These are phyloP conservation scores for Psophia crepitans DNA, from an alignment of 2,113 vertebrate genomes.

Conservation along the genomic window DNA sequence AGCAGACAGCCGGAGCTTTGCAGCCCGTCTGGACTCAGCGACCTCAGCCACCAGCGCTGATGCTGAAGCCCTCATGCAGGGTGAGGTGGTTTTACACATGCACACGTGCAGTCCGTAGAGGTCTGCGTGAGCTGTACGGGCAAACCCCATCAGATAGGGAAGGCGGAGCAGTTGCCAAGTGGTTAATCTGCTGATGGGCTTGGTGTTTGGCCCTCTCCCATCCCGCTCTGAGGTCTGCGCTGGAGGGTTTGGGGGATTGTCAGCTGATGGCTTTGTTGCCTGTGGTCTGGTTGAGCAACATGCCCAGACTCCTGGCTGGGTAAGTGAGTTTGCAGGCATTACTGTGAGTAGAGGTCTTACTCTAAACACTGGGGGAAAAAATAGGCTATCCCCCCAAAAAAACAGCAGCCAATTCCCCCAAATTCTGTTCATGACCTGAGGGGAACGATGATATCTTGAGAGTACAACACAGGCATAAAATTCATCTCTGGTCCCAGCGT, in stretches of 20 bases:
- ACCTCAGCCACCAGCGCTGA: neutral
- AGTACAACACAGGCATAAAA: neutral
- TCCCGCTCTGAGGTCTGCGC: neutral
- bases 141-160: neutral
- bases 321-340: neutral
- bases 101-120: neutral
- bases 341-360: neutral
- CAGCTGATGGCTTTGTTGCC: slow-evolving; percentile 48
- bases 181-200: neutral
- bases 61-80: neutral
- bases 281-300: neutral
- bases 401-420: neutral
- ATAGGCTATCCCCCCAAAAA: neutral
- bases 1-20: neutral
- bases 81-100: neutral
- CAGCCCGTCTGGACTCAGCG: neutral
- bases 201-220: neutral
- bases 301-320: neutral
- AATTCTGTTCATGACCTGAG: neutral
- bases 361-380: neutral
- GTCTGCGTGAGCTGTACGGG: neutral
- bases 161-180: neutral
- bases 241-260: neutral
- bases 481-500: fast-evolving
- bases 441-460: neutral